Evolutionary conservation across 2,113 vertebrate genomes (phyloP).

Genomic region (Xyliphius kryptos): DNA sequence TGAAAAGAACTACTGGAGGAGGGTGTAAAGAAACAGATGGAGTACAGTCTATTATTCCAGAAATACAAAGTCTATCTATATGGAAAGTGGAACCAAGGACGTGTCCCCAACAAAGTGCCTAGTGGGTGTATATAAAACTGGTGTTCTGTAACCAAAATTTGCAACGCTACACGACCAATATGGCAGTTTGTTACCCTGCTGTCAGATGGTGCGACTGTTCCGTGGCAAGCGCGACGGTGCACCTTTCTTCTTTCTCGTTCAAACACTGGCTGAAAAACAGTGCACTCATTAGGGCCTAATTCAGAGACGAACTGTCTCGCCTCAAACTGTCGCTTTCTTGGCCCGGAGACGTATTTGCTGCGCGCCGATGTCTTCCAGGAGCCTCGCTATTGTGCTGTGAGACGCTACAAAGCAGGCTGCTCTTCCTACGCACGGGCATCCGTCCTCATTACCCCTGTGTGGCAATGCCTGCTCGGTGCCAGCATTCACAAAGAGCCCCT

Average conservation of each 20-base stretch:
- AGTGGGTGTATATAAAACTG: too few species aligned
- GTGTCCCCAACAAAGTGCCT: too few species aligned
- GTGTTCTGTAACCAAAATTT: too few species aligned
- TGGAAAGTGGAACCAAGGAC: too few species aligned
- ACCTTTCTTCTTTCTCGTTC: constrained; percentile 23
- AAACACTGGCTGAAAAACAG: constrained; percentile 32
- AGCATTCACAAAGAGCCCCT: constrained; percentile 34
- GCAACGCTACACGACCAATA: constrained; percentile 15
- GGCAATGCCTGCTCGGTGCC: constrained; percentile 34
- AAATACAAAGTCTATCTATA: too few species aligned
- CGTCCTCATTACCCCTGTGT: constrained; percentile 47
- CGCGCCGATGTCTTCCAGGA: constrained; percentile 36
- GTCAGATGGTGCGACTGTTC: constrained; percentile 38
- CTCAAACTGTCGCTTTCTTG: constrained; percentile 32
- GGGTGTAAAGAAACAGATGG: too few species aligned
- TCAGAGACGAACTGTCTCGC: constrained; percentile 47
- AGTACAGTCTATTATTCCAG: too few species aligned
- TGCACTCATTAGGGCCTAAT: constrained; percentile 47
- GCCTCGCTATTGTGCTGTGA: constrained; percentile 39
- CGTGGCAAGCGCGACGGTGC: constrained; percentile 24
- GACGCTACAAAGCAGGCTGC: constrained; percentile 41
- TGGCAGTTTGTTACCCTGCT: constrained; percentile 18
- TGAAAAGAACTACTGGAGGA: too few species aligned
- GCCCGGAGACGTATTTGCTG: constrained; percentile 37
- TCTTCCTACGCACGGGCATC: constrained; percentile 43